Base-by-base conservation (phyloP, 2,113 vertebrate genomes). In the Pseudorasbora parva region DNA sequence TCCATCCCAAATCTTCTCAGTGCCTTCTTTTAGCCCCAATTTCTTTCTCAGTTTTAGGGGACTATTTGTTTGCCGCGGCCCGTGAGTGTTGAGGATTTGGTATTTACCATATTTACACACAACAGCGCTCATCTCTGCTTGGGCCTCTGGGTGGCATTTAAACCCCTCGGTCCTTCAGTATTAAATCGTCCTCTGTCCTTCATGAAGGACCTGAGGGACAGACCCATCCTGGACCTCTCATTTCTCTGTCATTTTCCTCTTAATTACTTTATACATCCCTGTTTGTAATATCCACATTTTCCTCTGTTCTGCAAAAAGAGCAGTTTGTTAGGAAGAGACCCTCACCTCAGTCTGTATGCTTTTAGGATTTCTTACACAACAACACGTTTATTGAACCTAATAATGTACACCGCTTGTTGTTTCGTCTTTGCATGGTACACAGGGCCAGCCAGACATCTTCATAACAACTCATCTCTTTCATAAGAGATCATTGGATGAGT, bases 121-220 rank as follows among this genome's bases (percentile, higher is more conserved):
- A 19, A 43, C 79, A 27, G 9, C 41, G 21, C 77, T 82, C 83
- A 27, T 78, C 47, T 83, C 74, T 66, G 9, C n/a, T 43, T 9
- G 4, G 17, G 57, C 74, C 62, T 85, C 76, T 79, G 59, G 66
- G 66, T 87, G 86, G 72, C 80, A 87, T 85, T 87, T 87, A 79
- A 59, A 64, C 23, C 71, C 47, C 45, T 47, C 37, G 17, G 47
- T 59, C 47, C 73, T 47, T 41, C 80, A 62, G 56, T 68, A 82
- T 80, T 82, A 83, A 83, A 82, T 80, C 66, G 21, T 75, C 75
- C 47, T 30, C 14, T 76, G 83, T 85, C 80, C 69, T 84, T 81
- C 49, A 27, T 27, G 25, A 7, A 81, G 60, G 8, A 37, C 43
- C 78, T 74, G 57, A 37, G 60, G 83, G 83, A 68, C 23, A 30